A percentile compares a stretch with the other conserved stretches of the same genome.
Conservation (phyloP, 2,888 invertebrate genomes). For the Callinectes sapidus region DNA sequence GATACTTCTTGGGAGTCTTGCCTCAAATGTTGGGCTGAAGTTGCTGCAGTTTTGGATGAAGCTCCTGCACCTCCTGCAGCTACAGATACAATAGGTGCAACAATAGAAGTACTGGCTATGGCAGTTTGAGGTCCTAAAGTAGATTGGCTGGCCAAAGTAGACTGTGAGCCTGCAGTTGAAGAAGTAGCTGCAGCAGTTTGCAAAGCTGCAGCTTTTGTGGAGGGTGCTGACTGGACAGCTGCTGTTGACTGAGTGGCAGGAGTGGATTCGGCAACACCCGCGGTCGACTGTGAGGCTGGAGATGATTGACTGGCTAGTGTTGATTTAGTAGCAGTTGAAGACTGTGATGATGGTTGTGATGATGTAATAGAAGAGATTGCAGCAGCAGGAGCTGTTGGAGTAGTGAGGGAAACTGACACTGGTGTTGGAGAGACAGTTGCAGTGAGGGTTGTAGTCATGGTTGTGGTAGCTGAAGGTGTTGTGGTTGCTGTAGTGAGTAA, state of each 20-base stretch:
- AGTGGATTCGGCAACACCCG: conserved; percentile 38
- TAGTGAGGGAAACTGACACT: conserved; percentile 69
- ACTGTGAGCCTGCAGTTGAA: conserved; percentile 51
- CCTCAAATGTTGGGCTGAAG: conserved; percentile 30
- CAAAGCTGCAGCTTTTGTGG: conserved; percentile 47
- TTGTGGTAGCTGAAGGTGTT: conserved; percentile 60
- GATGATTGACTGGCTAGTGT: conserved; percentile 52
- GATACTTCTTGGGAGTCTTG: conserved; percentile 57
- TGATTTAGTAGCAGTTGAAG: conserved; percentile 50
- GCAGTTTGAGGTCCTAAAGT: conserved; percentile 44
- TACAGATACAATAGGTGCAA: conserved; percentile 50
- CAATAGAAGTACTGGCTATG: conserved; percentile 56
- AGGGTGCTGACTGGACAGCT: conserved; percentile 28
- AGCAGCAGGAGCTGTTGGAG: conserved; percentile 62
- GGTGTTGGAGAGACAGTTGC: conserved; percentile 72
- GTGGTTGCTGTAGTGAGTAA: conserved; percentile 67
- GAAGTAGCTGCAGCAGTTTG: conserved; percentile 56
- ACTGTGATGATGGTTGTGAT: conserved; percentile 42
- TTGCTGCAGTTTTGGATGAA: conserved; percentile 45
- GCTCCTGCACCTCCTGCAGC: conserved; percentile 40
- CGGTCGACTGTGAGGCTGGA: conserved; percentile 48
- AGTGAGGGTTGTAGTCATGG: conserved; percentile 62
- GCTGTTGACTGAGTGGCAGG: conserved; percentile 57
- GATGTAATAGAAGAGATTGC: conserved; percentile 57
- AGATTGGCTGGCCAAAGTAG: conserved; percentile 47